phyloP scores from a whole-genome alignment of 37 sponge, comb jelly and placozoan genomes.

The Ephydatia muelleri region DNA sequence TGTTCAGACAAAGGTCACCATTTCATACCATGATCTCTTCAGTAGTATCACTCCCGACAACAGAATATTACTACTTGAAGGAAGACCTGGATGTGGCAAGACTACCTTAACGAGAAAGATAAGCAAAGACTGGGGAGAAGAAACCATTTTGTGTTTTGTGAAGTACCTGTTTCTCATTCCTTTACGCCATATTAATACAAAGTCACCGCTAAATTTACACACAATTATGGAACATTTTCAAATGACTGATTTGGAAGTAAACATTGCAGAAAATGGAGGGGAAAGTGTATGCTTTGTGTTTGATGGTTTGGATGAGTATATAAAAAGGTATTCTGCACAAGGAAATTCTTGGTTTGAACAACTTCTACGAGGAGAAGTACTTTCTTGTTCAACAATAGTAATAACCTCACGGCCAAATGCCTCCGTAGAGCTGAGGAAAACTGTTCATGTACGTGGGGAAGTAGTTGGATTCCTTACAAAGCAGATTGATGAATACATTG shows the following conservation, averaged over 20 bases:
- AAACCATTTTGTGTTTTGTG: constrained; percentile 9
- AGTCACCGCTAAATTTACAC: neutral
- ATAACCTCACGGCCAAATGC: constrained; percentile 48
- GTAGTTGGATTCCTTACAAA: constrained; percentile 54
- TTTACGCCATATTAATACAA: constrained; percentile 25
- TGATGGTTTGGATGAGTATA: constrained; percentile 66
- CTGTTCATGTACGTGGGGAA: constrained; percentile 3
- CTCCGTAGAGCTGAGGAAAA: neutral
- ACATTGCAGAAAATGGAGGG: constrained; percentile 14
- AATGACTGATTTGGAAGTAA: no score
- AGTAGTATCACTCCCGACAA: neutral
- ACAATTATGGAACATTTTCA: no score
- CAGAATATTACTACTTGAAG: constrained; percentile 18
- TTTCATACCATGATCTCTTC: no score
- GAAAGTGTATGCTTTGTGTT: constrained; percentile 43
- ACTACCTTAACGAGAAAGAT: constrained; percentile 37
- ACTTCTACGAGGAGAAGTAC: constrained; percentile 9
- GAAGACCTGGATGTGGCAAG: constrained; percentile 46
- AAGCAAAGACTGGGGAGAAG: constrained; percentile 47
- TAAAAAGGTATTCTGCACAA: no score
- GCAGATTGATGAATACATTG: constrained; percentile 41
- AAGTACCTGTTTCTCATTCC: constrained; percentile 22
- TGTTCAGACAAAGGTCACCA: no score
- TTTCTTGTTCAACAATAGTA: constrained; percentile 35
- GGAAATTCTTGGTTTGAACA: neutral